Conservation (phyloP, 2,113 vertebrate genomes). For the Menidia beryllina region DNA sequence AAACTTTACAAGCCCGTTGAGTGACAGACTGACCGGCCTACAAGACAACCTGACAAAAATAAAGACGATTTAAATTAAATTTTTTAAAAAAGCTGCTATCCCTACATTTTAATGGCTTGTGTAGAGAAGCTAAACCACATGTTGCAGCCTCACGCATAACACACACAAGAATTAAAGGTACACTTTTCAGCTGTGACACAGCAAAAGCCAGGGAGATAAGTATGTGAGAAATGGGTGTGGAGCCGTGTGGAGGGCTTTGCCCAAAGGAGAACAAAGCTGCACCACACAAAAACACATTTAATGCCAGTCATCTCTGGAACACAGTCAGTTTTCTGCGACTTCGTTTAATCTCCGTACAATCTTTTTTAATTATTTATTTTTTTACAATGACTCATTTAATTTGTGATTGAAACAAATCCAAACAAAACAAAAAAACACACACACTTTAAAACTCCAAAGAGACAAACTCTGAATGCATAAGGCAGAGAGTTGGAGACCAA, state of each 20-base stretch:
- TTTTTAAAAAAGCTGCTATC: too few species aligned
- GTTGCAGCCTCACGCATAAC: background rate
- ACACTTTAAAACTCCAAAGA: conserved; percentile 22
- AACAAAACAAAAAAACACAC: background rate
- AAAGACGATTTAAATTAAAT: background rate
- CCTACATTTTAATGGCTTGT: too few species aligned
- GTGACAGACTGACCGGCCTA: too few species aligned
- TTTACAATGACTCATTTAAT: too few species aligned
- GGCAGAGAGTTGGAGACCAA: conserved; percentile 11
- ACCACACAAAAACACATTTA: background rate
- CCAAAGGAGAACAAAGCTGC: background rate
- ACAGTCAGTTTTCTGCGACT: conserved; percentile 17
- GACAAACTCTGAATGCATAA: conserved; percentile 23
- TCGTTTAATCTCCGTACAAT: conserved; percentile 16
- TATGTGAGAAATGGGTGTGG: background rate
- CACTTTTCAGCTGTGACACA: background rate
- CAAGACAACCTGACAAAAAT: background rate
- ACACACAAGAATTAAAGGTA: background rate
- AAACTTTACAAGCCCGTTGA: background rate
- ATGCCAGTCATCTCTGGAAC: conserved; percentile 35
- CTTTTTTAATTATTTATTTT: too few species aligned
- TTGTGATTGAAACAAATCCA: conserved; percentile 21
- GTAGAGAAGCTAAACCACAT: background rate
- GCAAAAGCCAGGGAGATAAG: conserved; percentile 8
- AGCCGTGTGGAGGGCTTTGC: background rate